Evolutionary conservation across 1,140 invertebrate species (phyloP), one percentile per base, ranked within the genome.

Genomic region (Drosophila kepulauana): DNA sequence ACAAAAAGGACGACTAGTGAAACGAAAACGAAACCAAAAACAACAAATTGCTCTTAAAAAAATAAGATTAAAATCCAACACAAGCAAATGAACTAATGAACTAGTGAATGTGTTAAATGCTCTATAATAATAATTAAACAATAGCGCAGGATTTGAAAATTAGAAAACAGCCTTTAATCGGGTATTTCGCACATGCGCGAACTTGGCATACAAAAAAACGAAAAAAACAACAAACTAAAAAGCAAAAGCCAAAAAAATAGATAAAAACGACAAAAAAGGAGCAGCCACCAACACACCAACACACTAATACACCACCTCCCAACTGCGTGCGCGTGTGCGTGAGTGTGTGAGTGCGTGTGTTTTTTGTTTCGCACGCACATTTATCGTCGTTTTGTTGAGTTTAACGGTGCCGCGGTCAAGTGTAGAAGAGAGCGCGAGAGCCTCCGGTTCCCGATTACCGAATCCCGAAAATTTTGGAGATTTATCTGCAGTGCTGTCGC

Each of bases 361-460:
- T 66, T 77, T 79, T 71, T 78, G 67, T 78, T 67, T 84, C 81
- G 61, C 85, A 87, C 84, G 84, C 84, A 84, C 67, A 61, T 82
- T 71, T 78, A 78, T 72, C 80, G 61, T 67, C 13, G 61, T 68
- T 67, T 72, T 79, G 77, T 73, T 78, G 68, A 69, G 71, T 78
- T 75, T 87, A 87, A 87, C 82, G 82, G 82, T 88, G 77, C 63
- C 84, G 82, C 84, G 84, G 84, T 88, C 84, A 84, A 87, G 84
- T 88, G 77, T 71, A 70, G 61, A 64, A 61, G 63, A 59, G 70
- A 63, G 70, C 77, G 73, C 61, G 61, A 79, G 46, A 73, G 67
- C 57, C 30, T 61, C 15, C 64, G 20, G 41, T 66, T 62, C 51
- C 51, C 64, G 56, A 65, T 74, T 85, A 45, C 73, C 68, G 57